Base-by-base conservation (phyloP, 2,797 vertebrate genomes). In the Protosalanx chinensis region DNA sequence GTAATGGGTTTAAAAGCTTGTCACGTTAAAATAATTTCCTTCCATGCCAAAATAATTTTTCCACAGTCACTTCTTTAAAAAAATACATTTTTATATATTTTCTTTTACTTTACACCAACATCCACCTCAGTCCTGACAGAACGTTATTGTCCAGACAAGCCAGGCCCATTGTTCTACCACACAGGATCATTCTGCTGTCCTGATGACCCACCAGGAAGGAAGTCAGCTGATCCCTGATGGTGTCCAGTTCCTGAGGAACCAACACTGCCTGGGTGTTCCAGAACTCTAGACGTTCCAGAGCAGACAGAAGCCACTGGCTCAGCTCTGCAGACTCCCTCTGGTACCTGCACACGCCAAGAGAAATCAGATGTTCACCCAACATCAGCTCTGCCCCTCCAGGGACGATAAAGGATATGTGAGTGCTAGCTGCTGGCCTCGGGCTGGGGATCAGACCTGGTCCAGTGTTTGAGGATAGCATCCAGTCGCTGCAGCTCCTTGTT, bases 211-310 rank as follows among this genome's bases (percentile, higher is more conserved):
- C 98, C 81, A 99, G 90, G 79, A 99, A 98, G 51, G 96, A 94
- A 63, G 92, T 93, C 10, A 99, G 91, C 79, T 98, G 96, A 73
- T 98, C 96, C 81, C 96, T 88, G 82, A 98, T 94, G 2, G 89
- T 93, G 84, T 99, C 97, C 68, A 98, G 89, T 64, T 99, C 97
- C 80, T 98, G 96, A 33, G 97, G 96, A 35, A 98, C 95, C 1
- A 95, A 94, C 53, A 98, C 92, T 1, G 97, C 97, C 81, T 98
- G 96, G 1, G 95, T 94, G 83, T 93, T 95, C 98, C 97, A 99
- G 83, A 97, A 98, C 64, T 95, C 94, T 68, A 99, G 90, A 7
- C 91, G 91, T 33, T 97, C 95, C 86, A 93, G 92, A 76, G 97
- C 96, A 1, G 93, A 94, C 1, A 94, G 93, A 58, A 99, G 86